Evolutionary conservation across 2,797 vertebrate genomes (phyloP).

Genomic region (Halcyon leucocephala): DNA sequence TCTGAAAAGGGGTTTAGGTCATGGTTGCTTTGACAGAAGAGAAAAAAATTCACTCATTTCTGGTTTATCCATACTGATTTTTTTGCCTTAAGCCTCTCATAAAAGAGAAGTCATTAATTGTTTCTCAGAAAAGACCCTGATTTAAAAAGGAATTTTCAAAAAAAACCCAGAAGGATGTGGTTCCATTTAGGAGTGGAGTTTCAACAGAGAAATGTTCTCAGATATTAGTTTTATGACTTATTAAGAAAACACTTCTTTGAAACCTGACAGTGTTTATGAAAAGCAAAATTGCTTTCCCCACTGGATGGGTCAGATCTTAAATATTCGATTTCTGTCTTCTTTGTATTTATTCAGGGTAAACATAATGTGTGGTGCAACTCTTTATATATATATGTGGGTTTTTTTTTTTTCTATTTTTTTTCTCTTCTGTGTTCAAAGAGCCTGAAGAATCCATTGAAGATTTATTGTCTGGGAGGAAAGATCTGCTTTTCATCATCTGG

Average conservation of each 20-base stretch:
- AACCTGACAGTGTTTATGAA: constrained; percentile 56
- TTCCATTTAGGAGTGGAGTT: constrained; percentile 19
- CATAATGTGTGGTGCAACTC: constrained; percentile 14
- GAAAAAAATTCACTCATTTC: background rate
- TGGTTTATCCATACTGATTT: constrained; percentile 30
- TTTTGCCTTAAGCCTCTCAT: background rate
- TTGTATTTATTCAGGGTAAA: constrained; percentile 30
- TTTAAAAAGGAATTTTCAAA: constrained; percentile 46
- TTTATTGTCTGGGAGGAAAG: constrained; percentile 20
- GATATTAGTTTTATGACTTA: constrained; percentile 15
- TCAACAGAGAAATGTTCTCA: background rate
- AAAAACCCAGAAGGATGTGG: constrained; percentile 26
- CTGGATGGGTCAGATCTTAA: constrained; percentile 47
- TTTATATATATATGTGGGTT: background rate
- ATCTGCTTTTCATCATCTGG: constrained; percentile 56
- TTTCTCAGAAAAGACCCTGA: background rate
- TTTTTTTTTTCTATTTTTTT: background rate
- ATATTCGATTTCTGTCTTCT: constrained; percentile 41
- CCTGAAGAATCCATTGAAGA: background rate
- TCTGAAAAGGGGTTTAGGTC: background rate
- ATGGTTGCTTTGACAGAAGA: constrained; percentile 12
- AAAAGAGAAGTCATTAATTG: constrained; percentile 12
- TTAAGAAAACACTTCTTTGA: constrained; percentile 54
- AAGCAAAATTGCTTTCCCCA: constrained; percentile 23
- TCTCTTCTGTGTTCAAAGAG: background rate